Evolutionary conservation across 2,797 vertebrate species (phyloP).

Genomic region (Australoheros facetus): DNA sequence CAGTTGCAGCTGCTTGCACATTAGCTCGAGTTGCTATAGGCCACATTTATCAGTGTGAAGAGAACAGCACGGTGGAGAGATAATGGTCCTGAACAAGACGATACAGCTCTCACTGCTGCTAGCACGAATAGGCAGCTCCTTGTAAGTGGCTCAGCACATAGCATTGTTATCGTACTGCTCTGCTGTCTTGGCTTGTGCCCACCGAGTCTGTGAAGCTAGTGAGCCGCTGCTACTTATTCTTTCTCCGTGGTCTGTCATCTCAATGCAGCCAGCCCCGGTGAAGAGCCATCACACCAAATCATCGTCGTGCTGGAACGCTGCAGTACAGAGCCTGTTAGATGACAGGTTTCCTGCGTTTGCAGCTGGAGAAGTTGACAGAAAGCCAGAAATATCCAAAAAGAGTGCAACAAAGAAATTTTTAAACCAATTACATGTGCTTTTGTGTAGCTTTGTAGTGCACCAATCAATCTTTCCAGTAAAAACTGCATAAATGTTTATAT

Average conservation of each 20-base stretch:
- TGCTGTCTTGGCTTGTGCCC: slow-evolving; percentile 39
- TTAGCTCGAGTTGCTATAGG: slow-evolving; percentile 53
- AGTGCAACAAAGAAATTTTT: neutral
- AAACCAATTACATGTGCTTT: neutral
- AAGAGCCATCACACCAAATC: slow-evolving; percentile 62
- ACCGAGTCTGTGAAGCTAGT: slow-evolving; percentile 49
- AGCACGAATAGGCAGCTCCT: slow-evolving; percentile 42
- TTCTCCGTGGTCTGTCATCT: slow-evolving; percentile 60
- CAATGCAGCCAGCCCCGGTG: slow-evolving; percentile 36
- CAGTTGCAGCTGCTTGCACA: slow-evolving; percentile 62
- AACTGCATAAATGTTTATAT: neutral
- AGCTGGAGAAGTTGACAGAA: slow-evolving; percentile 19
- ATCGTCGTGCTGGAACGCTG: slow-evolving; percentile 53
- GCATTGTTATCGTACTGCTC: slow-evolving; percentile 53
- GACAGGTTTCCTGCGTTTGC: slow-evolving; percentile 33
- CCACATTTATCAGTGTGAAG: slow-evolving; percentile 64
- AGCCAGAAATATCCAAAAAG: slow-evolving; percentile 24
- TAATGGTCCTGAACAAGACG: slow-evolving; percentile 70
- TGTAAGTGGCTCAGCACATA: slow-evolving; percentile 34
- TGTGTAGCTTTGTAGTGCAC: neutral
- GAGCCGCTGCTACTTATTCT: slow-evolving; percentile 61
- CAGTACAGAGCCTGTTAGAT: slow-evolving; percentile 26
- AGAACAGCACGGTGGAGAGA: slow-evolving; percentile 48
- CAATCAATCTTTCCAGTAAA: slow-evolving; percentile 18
- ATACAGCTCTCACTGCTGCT: slow-evolving; percentile 43